Conservation (phyloP, 2,113 vertebrate species). For the Dissostichus mawsoni region DNA sequence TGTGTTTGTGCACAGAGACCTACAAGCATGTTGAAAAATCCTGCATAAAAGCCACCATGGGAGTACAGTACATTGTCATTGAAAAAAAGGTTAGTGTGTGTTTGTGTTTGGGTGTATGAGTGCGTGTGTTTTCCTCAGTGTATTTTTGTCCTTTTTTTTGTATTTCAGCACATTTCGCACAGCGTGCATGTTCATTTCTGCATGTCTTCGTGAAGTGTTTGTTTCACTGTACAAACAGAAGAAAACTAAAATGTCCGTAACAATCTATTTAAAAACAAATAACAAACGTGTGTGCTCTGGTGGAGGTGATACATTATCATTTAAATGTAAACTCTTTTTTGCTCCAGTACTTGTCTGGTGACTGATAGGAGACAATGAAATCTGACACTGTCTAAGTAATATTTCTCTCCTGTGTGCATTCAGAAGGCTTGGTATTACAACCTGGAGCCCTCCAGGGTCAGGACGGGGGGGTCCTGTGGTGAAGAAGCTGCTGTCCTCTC, state of each 20-base stretch:
- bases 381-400: not conserved
- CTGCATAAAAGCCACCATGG: conserved; percentile 87
- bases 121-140: too few relatives aligned
- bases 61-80: conserved; percentile 80
- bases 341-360: too few relatives aligned
- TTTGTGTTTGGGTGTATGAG: not conserved
- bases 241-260: too few relatives aligned
- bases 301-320: not conserved
- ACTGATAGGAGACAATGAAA: not conserved
- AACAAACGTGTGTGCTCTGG: not conserved
- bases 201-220: conserved; percentile 9
- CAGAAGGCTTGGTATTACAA: conserved; percentile 80
- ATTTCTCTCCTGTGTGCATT: conserved; percentile 57
- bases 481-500: conserved; percentile 73
- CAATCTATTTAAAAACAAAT: not conserved
- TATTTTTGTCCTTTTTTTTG: not conserved
- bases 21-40: conserved; percentile 73
- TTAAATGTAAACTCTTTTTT: too few relatives aligned
- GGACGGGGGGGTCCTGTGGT: conserved; percentile 81
- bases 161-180: conserved; percentile 10
- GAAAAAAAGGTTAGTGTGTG: conserved; percentile 66
- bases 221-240: conserved; percentile 9
- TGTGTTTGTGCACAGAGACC: conserved; percentile 62
- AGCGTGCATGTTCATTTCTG: too few relatives aligned
- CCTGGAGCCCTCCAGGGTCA: conserved; percentile 82